Base-by-base conservation (phyloP, 2,888 invertebrate genomes). In the Elegia similella region DNA sequence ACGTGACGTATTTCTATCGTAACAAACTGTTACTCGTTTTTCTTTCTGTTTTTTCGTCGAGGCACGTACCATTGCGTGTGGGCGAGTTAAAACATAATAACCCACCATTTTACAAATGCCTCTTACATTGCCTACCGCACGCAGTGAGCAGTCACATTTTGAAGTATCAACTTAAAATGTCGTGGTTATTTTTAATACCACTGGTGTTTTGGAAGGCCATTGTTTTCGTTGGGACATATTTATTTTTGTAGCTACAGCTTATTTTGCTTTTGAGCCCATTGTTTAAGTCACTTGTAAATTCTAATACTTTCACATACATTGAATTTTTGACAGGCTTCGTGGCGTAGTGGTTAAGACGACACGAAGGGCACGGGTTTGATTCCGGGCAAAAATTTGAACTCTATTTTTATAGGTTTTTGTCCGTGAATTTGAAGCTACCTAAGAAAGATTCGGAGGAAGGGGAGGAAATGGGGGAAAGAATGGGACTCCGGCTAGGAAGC, bases 171-270 rank as follows among this genome's bases (percentile, higher is more conserved):
- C 82, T 82, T 76, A 76, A 79, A 65, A 71, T 69, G 69, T 68
- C 67, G 67, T 69, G 79, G 76, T 83, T 86, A 84, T 84, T 86
- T 78, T 85, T 84, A 83, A 84, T 80, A 76, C 76, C 70, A 74
- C 72, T 74, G 70, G 75, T 77, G 76, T 80, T 75, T 76, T 70
- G 68, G 70, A 63, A 64, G 62, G 64, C 77, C 84, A 85, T 84
- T 88, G 87, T 88, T 88, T 87, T 83, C 82, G 78, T 86, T 81
- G 74, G 76, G 82, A 86, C 83, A 82, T 78, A 79, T 82, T 85
- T 86, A 78, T 81, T 80, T 78, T 78, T 66, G 73, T 73, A 66
- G 67, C 61, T 66, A 60, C 66, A 62, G 66, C 71, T 71, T 73
- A 70, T 73, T 78, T 73, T 73, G 42, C 65, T 68, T 71, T 66